Evolutionary conservation across 2,888 invertebrate species (phyloP).

Genomic region (Melitaea athalia): DNA sequence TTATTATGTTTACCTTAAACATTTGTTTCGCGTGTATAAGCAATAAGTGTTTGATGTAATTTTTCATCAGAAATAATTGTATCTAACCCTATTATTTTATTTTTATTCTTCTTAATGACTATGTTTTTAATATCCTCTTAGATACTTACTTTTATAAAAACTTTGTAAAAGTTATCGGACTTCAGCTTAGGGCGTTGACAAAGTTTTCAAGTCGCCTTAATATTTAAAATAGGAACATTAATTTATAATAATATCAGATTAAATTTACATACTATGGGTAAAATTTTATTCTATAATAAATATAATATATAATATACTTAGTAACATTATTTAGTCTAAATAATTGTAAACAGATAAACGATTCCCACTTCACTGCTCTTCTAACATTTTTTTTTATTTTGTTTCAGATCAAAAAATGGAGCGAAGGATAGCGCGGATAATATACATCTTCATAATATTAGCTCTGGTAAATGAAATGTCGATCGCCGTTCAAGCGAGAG

Average conservation of each 20-base stretch:
- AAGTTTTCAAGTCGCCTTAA: too few relatives aligned
- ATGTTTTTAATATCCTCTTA: too few relatives aligned
- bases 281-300: background rate
- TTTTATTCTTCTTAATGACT: too few relatives aligned
- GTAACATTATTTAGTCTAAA: background rate
- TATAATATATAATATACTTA: too few relatives aligned
- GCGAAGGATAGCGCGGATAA: constrained; percentile 65
- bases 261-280: background rate
- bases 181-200: too few relatives aligned
- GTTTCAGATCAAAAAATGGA: constrained; percentile 77
- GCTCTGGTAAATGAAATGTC: constrained; percentile 76
- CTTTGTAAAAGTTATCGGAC: too few relatives aligned
- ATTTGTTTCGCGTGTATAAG: too few relatives aligned
- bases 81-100: too few relatives aligned
- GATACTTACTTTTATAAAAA: too few relatives aligned
- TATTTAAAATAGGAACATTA: background rate
- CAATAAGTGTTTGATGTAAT: too few relatives aligned
- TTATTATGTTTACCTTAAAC: too few relatives aligned
- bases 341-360: constrained; percentile 1
- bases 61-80: too few relatives aligned
- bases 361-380: background rate
- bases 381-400: constrained; percentile 44
- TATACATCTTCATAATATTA: constrained; percentile 72
- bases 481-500: constrained; percentile 72
- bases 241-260: background rate